phyloP scores from a whole-genome alignment of 2,797 vertebrate genomes.

The Hirundo rustica region DNA sequence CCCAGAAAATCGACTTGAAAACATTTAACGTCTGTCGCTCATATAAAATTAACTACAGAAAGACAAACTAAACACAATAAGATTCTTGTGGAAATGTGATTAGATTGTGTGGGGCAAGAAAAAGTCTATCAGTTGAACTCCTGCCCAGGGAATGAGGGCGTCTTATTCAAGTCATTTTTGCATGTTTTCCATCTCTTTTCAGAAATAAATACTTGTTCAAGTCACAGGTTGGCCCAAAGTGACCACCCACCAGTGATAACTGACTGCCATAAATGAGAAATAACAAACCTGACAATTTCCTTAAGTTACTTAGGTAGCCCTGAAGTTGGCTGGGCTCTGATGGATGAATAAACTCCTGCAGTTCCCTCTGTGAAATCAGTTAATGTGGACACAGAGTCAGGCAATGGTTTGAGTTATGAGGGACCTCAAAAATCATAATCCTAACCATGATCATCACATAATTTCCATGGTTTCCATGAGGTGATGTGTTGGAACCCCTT shows the following conservation, averaged over 20 bases:
- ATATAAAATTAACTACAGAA: not conserved
- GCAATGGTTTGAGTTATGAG: not conserved
- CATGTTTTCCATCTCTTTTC: not conserved
- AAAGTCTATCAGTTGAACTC: not conserved
- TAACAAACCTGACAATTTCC: not conserved
- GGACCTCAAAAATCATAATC: not conserved
- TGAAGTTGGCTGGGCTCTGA: not conserved
- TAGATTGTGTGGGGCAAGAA: not conserved
- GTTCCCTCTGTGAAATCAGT: not conserved
- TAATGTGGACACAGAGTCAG: fast-evolving
- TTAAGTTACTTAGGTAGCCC: not conserved
- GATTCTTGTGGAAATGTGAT: not conserved
- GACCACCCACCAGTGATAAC: not conserved
- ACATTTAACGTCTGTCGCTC: not conserved
- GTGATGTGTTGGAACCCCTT: not conserved
- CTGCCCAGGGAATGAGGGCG: not conserved
- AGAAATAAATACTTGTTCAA: not conserved
- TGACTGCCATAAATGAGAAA: not conserved
- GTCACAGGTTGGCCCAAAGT: not conserved
- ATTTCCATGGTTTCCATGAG: not conserved
- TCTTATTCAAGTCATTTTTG: not conserved
- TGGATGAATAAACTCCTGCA: not conserved
- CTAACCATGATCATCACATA: not conserved
- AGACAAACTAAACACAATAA: not conserved
- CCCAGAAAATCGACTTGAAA: not conserved